A percentile compares a stretch with the other conserved stretches of the same genome.
Conservation (phyloP, 1,140 invertebrate genomes). For the Drosophila athabasca region DNA sequence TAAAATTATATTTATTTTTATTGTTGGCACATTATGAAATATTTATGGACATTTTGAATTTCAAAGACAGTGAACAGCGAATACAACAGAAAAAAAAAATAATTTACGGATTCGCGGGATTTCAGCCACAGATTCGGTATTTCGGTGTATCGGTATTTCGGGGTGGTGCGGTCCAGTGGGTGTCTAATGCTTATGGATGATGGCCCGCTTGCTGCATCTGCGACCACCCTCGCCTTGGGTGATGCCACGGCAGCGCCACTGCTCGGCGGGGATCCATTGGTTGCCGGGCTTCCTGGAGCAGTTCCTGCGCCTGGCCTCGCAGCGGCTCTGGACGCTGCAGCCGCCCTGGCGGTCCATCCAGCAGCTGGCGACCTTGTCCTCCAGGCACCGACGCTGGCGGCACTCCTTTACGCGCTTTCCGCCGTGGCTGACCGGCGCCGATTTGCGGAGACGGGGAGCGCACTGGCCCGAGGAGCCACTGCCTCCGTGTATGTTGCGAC, state of each 20-base stretch:
- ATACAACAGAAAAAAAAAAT: background rate
- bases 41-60: constrained; percentile 74
- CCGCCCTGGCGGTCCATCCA: constrained; percentile 5
- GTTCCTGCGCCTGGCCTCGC: constrained; percentile 36
- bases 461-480: constrained; percentile 27
- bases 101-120: background rate
- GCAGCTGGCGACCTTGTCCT: constrained; percentile 30
- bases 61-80: constrained; percentile 31
- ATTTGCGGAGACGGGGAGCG: constrained; percentile 1
- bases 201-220: too few relatives aligned
- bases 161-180: background rate
- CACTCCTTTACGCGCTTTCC: constrained; percentile 20
- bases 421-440: background rate
- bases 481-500: constrained; percentile 25
- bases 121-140: too few relatives aligned
- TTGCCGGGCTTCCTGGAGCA: constrained; percentile 21
- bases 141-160: too few relatives aligned
- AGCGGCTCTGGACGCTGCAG: constrained; percentile 22
- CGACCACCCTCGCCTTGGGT: too few relatives aligned
- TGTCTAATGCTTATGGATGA: background rate
- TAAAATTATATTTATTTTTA: constrained; percentile 81
- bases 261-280: constrained; percentile 11
- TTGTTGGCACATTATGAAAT: constrained; percentile 77
- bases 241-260: constrained; percentile 15
- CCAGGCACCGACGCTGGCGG: constrained; percentile 14